Percentiles rank a stretch among this genome's conserved stretches.
These are phyloP conservation scores for Bradypodion ventrale DNA, from an alignment of 2,797 vertebrate species.

Conservation along the genomic window DNA sequence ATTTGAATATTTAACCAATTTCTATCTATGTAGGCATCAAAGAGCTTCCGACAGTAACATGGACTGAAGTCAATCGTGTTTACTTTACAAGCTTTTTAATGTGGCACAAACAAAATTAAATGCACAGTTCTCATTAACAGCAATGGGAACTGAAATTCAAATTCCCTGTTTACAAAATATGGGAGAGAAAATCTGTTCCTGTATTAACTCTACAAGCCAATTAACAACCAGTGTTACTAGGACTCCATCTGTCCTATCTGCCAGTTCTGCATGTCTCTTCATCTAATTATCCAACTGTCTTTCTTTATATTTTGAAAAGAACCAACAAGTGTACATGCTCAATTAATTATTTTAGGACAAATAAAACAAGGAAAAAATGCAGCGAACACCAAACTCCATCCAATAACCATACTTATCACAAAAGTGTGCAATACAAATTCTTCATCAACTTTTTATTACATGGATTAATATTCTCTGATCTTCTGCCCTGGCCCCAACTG, in stretches of 20 bases:
- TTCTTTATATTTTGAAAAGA: conserved; percentile 40
- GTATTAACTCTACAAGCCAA: conserved; percentile 30
- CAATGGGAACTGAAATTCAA: conserved; percentile 26
- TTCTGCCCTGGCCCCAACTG: too few relatives aligned
- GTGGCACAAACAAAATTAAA: conserved; percentile 30
- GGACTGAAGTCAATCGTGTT: background rate
- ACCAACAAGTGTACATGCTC: background rate
- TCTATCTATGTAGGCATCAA: background rate
- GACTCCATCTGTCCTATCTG: conserved; percentile 38
- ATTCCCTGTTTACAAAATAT: conserved; percentile 22
- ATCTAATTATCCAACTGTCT: conserved; percentile 33
- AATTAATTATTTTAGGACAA: background rate
- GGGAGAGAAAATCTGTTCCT: conserved; percentile 39
- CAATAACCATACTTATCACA: background rate
- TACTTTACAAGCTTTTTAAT: conserved; percentile 22
- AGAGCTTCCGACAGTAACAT: background rate
- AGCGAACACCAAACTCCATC: background rate
- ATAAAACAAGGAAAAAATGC: conserved; percentile 14
- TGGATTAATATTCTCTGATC: too few relatives aligned
- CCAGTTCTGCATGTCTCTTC: conserved; percentile 31
- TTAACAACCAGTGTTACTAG: conserved; percentile 30
- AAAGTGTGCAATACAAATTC: background rate
- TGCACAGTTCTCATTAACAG: conserved; percentile 23
- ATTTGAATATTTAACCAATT: conserved; percentile 8
- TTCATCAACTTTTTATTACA: background rate